phyloP scores from a whole-genome alignment of 2,113 vertebrate species.

The Kryptolebias marmoratus region DNA sequence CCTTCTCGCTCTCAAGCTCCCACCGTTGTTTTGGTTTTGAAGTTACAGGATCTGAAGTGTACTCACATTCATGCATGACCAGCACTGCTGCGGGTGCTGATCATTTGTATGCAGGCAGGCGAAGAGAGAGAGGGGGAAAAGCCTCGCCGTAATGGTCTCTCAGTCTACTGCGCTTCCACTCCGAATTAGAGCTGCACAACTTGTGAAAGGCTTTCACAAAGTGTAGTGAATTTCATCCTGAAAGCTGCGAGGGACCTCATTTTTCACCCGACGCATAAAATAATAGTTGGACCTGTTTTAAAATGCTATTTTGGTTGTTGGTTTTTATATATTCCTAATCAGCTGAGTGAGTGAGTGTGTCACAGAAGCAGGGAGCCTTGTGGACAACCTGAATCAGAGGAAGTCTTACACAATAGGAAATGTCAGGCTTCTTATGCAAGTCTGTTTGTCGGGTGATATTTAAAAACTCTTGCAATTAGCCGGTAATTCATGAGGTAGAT shows the following conservation, averaged over 20 bases:
- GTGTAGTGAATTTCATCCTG: conserved; percentile 1
- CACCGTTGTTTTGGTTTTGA: conserved; percentile 4
- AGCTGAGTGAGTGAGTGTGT: conserved; percentile 11
- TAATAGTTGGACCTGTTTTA: background rate
- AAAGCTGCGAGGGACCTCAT: background rate
- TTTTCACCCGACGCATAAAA: too few relatives aligned
- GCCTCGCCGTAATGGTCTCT: conserved; percentile 33
- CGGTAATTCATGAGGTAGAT: conserved; percentile 9
- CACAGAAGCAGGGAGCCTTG: conserved; percentile 36
- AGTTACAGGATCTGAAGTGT: conserved; percentile 45
- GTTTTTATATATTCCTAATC: background rate
- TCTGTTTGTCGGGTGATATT: conserved; percentile 46
- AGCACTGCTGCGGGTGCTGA: conserved; percentile 2
- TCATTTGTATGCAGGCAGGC: conserved; percentile 61
- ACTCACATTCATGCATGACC: conserved; percentile 58
- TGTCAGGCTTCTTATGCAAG: conserved; percentile 39
- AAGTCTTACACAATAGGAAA: conserved; percentile 82
- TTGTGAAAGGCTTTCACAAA: conserved; percentile 27
- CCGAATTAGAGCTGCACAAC: conserved; percentile 21
- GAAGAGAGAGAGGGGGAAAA: conserved; percentile 5
- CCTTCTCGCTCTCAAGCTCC: background rate
- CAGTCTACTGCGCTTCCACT: conserved; percentile 38
- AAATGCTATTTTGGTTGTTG: background rate
- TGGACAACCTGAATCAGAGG: conserved; percentile 74
- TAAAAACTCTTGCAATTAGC: conserved; percentile 16